Base-by-base conservation (phyloP, 2,888 invertebrate species). In the Cosmia pyralina region DNA sequence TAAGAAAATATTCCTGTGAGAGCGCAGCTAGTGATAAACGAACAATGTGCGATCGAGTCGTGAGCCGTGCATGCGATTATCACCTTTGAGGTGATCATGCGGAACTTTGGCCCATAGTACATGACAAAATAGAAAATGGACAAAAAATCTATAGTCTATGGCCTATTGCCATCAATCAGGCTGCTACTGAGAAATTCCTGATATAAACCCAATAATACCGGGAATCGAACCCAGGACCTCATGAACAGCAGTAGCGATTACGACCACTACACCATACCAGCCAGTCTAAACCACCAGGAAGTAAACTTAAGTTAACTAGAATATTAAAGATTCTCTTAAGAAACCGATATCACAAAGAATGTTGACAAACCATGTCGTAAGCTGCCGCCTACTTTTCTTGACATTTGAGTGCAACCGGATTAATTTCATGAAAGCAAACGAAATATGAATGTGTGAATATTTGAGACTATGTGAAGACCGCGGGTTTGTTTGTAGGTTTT, bases 401-500 rank as follows among this genome's bases (percentile, higher is more conserved):
- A 69, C 69, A 82, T 72, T 82, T 72, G 63, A 34, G 34, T 50
- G 22, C 69, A 71, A 22, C 8, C 41, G 59, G 53, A 82, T 77
- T 66, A 55, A 72, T 82, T 77, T 72, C 78, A 80, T 53, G 69
- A 80, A 59, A 72, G 65, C 55, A 57, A 67, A 58, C 77, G 44
- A 65, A 77, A 62, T 82, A 68, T 55, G 1, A n/a, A 59, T 63
- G 17, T 44, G 48, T 22, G 44, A 41, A 38, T 46, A 34, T 41
- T 52, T 44, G 53, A 44, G 38, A 58, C 34, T 63, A 58, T 44
- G 5, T 44, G 15, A 19, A 4, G 8, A 41, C 10, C 38, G 15
- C 11, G 28, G 8, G 0, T 57, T 53, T 41, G n/a, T 19, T 41
- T 38, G 17, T 52, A 2, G 3, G 22, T 60, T 67, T 48, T 46